phyloP scores from a whole-genome alignment of 2,797 vertebrate genomes.

The Coregonus sp. region DNA sequence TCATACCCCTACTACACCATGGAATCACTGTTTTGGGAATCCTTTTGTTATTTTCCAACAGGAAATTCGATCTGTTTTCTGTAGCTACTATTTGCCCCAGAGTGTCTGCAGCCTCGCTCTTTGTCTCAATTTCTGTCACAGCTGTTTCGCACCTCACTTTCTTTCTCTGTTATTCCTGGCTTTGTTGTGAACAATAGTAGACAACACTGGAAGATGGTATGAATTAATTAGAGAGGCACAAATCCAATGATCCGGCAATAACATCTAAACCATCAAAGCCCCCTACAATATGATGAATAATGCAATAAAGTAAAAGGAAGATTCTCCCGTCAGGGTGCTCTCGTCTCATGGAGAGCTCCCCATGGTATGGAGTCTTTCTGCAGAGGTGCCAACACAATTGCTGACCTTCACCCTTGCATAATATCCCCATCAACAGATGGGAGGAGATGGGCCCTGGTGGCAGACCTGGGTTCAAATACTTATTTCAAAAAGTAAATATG shows the following conservation, averaged over 20 bases:
- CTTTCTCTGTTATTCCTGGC: not conserved
- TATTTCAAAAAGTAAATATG: not conserved
- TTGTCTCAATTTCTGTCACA: too few species aligned
- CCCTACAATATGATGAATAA: constrained; percentile 10
- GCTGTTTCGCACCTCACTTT: too few species aligned
- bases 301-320: constrained; percentile 43
- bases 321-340: constrained; percentile 11
- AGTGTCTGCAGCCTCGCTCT: too few species aligned
- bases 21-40: too few species aligned
- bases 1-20: not conserved
- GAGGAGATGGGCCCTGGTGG: constrained; percentile 3
- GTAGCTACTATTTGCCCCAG: not conserved
- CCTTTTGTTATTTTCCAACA: too few species aligned
- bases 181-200: not conserved
- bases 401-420: constrained; percentile 27
- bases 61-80: too few species aligned
- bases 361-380: constrained; percentile 13
- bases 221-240: constrained; percentile 29
- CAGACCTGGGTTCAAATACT: not conserved
- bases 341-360: constrained; percentile 29
- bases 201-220: not conserved
- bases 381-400: constrained; percentile 25
- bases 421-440: constrained; percentile 30
- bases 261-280: constrained; percentile 26
- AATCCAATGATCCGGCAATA: constrained; percentile 49